These are phyloP conservation scores for Nymphicus hollandicus DNA, from an alignment of 2,113 vertebrate species.

Conservation along the genomic window DNA sequence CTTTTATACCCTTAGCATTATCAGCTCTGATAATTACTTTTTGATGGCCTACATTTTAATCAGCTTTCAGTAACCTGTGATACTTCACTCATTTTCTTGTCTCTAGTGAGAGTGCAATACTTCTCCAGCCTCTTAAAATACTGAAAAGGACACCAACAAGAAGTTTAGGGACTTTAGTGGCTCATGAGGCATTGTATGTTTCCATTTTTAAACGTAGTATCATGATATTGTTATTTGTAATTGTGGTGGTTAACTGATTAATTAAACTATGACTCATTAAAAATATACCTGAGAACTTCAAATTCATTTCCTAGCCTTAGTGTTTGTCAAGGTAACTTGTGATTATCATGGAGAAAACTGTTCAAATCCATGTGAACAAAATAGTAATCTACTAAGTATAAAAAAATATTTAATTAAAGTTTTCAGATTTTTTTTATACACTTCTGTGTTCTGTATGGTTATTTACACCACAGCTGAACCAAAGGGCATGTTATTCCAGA, in stretches of 20 bases:
- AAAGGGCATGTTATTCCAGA: background rate
- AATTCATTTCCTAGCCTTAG: background rate
- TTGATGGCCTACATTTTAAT: background rate
- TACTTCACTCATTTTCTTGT: background rate
- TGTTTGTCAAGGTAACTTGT: background rate
- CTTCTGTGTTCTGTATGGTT: background rate
- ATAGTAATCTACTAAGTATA: background rate
- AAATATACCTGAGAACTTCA: background rate
- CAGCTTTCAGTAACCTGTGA: background rate
- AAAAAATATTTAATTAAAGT: background rate
- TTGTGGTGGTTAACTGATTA: background rate
- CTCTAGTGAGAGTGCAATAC: background rate
- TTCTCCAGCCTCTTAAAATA: background rate
- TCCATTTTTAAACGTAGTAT: background rate
- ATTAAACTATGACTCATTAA: background rate
- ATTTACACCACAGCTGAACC: conserved; percentile 5
- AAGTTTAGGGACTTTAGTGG: background rate
- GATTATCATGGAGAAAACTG: background rate
- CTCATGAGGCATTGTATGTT: background rate
- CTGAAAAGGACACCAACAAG: background rate
- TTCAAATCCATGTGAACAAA: background rate
- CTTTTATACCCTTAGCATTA: background rate
- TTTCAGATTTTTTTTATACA: background rate
- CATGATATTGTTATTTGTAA: background rate
- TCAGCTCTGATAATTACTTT: background rate